Base-by-base conservation (phyloP, 2,113 vertebrate species). In the Pterocles gutturalis region DNA sequence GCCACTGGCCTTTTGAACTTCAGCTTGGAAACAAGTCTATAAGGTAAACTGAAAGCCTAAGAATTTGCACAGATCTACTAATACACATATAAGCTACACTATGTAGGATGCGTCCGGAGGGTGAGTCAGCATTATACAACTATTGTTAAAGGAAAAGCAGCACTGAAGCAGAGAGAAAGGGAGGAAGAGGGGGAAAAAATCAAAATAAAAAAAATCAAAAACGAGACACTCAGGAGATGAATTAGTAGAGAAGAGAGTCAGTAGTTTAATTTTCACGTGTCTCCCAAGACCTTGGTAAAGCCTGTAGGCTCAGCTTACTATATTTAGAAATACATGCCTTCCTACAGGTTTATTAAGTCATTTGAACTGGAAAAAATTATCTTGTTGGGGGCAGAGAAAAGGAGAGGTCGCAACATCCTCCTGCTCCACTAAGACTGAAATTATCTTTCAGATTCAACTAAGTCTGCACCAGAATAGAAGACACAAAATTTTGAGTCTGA, bases 31-130 rank as follows among this genome's bases (percentile, higher is more conserved):
- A 86, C 11, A 29, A 45, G 24, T 28, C 46, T 66, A 43, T 46
- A 31, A 84, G 33, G 31, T 51, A 54, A 90, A 33, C 31, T 21
- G 24, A 60, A 92, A 65, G 14, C 17, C 33, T 26, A 57, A 12
- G 25, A 45, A 51, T 88, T 90, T 85, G 46, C 64, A 62, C 25
- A 84, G 34, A 17, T 66, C 46, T 75, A 51, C 51, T 67, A 75
- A 71, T 5, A 48, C 5, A 5, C 11, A 17, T 25, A 43, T 38
- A 81, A 77, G 34, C 20, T 55, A 26, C 4, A 8, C 6, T 36
- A 22, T 29, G 45, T 33, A 84, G 78, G 21, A 76, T 79, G n/a
- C 1, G 4, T 66, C 46, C 78, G 0, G 0, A 33, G 0, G 1
- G 62, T 80, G 7, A 73, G 25, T 43, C 0, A 1, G 28, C 41